These are phyloP conservation scores for Fulica atra DNA, from an alignment of 2,113 vertebrate species.

Conservation along the genomic window DNA sequence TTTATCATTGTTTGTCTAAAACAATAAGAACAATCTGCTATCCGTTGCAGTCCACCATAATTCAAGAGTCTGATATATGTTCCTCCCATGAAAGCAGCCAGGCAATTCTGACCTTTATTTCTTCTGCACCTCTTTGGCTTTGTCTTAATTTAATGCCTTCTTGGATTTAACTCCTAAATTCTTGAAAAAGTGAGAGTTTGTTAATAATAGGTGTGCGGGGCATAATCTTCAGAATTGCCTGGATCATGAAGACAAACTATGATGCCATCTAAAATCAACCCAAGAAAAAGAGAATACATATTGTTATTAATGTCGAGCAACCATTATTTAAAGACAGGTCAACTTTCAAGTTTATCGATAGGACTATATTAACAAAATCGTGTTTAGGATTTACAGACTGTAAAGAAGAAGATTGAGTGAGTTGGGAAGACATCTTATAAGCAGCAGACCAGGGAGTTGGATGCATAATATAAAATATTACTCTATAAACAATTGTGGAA, in stretches of 20 bases:
- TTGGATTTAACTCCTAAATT: neutral
- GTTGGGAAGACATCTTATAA: neutral
- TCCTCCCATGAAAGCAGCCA: neutral
- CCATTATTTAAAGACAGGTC: neutral
- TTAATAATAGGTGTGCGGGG: neutral
- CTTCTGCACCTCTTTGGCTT: neutral
- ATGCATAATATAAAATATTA: neutral
- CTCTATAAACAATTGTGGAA: neutral
- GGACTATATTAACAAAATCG: neutral
- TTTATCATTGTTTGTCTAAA: neutral
- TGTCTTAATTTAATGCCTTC: neutral
- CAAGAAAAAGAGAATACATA: neutral
- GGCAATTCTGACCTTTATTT: neutral
- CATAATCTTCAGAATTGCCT: neutral
- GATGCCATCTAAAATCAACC: neutral
- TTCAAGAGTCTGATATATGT: neutral
- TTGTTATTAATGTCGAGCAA: neutral
- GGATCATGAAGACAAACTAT: neutral
- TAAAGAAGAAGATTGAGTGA: neutral
- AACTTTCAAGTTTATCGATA: neutral
- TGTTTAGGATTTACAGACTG: neutral
- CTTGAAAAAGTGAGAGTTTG: neutral
- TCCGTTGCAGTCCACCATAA: neutral
- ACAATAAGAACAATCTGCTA: neutral
- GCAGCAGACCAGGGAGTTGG: neutral